These are phyloP conservation scores for Agrilus mali DNA, from an alignment of 2,888 invertebrate genomes.

Conservation along the genomic window DNA sequence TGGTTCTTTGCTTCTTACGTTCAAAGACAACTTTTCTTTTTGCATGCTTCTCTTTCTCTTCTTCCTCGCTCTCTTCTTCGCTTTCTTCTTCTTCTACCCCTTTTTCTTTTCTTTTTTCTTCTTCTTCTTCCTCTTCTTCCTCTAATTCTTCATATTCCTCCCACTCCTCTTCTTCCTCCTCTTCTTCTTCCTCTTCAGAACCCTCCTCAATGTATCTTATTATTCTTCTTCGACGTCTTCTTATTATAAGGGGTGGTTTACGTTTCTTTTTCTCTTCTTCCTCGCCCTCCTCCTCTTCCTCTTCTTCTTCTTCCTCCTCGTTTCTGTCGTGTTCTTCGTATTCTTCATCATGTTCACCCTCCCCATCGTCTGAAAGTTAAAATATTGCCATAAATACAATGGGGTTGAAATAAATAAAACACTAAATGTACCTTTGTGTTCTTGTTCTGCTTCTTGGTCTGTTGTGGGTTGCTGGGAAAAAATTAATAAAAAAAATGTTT, in stretches of 20 bases:
- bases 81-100: neutral
- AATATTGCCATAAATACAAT: too few species aligned
- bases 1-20: conserved; percentile 12
- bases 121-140: neutral
- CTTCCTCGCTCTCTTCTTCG: conserved; percentile 12
- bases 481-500: too few species aligned
- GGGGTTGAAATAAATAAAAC: conserved; percentile 5
- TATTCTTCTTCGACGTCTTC: conserved; percentile 25
- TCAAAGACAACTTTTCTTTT: conserved; percentile 2
- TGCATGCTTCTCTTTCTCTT: conserved; percentile 3
- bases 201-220: conserved; percentile 9
- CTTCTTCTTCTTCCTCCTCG: neutral
- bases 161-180: neutral
- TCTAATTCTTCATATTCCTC: conserved; percentile 2
- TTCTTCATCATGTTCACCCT: neutral
- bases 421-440: conserved; percentile 1
- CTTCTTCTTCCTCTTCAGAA: conserved; percentile 4
- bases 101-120: conserved; percentile 1
- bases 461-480: too few species aligned
- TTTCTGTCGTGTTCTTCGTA: neutral
- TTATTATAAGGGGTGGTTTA: too few species aligned
- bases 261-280: neutral
- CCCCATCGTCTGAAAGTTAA: neutral
- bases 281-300: neutral
- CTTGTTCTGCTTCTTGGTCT: too few species aligned